Evolutionary conservation across 2,888 invertebrate genomes (phyloP).

Genomic region (Graphium colonna): DNA sequence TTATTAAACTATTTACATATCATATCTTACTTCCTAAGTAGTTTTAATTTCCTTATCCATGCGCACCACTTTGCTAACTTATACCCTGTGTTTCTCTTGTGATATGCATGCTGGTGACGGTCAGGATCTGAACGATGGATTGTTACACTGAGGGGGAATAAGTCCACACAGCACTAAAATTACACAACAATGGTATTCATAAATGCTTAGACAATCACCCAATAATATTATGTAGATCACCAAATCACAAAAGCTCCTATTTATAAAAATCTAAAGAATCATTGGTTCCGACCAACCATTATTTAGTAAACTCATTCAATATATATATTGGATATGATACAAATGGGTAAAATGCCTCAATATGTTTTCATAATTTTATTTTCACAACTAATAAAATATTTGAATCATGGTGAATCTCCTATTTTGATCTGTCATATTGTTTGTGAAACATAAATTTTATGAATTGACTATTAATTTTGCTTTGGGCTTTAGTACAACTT

Average conservation of each 20-base stretch:
- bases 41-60: slow-evolving; percentile 24
- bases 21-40: not conserved
- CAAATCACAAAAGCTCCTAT: too few relatives aligned
- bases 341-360: too few relatives aligned
- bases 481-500: slow-evolving; percentile 35
- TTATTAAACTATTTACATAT: not conserved
- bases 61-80: slow-evolving; percentile 61
- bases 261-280: too few relatives aligned
- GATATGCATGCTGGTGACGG: slow-evolving; percentile 70
- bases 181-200: slow-evolving; percentile 19
- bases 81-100: slow-evolving; percentile 57
- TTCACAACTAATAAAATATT: too few relatives aligned
- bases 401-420: too few relatives aligned
- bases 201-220: slow-evolving; percentile 17
- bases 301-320: too few relatives aligned
- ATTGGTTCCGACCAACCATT: too few relatives aligned
- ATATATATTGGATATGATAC: too few relatives aligned
- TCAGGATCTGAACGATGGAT: slow-evolving; percentile 76
- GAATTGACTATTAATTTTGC: slow-evolving; percentile 9
- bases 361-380: too few relatives aligned
- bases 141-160: slow-evolving; percentile 59
- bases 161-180: slow-evolving; percentile 3
- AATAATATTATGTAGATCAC: not conserved
- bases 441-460: not conserved
- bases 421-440: too few relatives aligned